Evolutionary conservation across 2,113 vertebrate species (phyloP).

Genomic region (Dromaius novaehollandiae): DNA sequence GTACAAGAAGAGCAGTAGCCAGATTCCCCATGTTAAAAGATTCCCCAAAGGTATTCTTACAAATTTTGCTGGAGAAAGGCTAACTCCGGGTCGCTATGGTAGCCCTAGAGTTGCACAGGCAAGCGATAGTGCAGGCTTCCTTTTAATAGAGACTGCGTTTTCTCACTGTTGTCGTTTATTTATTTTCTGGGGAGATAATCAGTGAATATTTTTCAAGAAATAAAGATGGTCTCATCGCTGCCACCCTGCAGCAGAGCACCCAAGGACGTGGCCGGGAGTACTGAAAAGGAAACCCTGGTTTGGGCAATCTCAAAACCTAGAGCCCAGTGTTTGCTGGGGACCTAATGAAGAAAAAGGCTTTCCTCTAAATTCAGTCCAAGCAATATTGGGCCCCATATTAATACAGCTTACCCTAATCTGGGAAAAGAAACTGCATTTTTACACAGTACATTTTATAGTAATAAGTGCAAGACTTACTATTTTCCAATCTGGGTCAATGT

Average conservation of each 20-base stretch:
- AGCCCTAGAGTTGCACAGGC: too few species aligned
- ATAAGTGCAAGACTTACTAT: not conserved
- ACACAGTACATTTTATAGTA: not conserved
- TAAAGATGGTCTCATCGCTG: not conserved
- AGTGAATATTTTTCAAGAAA: not conserved
- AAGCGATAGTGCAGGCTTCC: too few species aligned
- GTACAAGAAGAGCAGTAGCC: too few species aligned
- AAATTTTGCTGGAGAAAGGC: too few species aligned
- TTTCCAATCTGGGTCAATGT: not conserved
- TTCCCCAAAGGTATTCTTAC: too few species aligned
- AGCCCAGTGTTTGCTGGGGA: not conserved
- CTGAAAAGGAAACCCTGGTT: fast-evolving
- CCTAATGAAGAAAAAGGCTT: not conserved
- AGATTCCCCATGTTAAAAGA: too few species aligned
- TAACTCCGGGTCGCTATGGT: too few species aligned
- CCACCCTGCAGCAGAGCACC: not conserved
- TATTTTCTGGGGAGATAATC: not conserved
- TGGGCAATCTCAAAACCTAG: not conserved
- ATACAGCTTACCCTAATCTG: not conserved
- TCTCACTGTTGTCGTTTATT: not conserved
- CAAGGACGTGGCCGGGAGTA: fast-evolving
- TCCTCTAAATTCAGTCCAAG: not conserved
- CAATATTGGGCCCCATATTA: fast-evolving
- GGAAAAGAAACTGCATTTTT: not conserved
- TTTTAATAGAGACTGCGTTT: too few species aligned